phyloP scores from a whole-genome alignment of 2,797 vertebrate genomes.

The Lerista edwardsae region DNA sequence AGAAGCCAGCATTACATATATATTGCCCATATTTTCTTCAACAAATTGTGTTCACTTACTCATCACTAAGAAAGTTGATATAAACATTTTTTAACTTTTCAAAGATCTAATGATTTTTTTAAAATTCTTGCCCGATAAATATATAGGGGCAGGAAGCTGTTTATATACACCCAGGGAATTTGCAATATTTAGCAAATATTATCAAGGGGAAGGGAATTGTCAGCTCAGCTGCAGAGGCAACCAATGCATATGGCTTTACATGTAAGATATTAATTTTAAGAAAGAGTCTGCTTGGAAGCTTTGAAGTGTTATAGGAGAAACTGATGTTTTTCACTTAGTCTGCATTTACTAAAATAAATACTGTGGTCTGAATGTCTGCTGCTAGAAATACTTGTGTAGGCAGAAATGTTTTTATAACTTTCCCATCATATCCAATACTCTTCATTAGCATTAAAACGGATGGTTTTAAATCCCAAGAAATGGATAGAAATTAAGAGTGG shows the following conservation, averaged over 20 bases:
- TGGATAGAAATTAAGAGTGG: not conserved
- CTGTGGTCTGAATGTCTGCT: conserved; percentile 59
- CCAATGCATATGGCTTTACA: conserved; percentile 43
- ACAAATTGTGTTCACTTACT: not conserved
- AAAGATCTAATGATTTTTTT: not conserved
- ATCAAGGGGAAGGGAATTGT: conserved; percentile 36
- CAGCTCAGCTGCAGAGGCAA: conserved; percentile 30
- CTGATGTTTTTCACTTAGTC: conserved; percentile 54
- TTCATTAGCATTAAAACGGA: conserved; percentile 61
- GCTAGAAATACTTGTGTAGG: conserved; percentile 53
- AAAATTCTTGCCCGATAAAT: not conserved
- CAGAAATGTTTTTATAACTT: conserved; percentile 38
- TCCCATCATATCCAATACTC: conserved; percentile 51
- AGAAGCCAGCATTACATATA: not conserved
- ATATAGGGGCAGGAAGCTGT: not conserved
- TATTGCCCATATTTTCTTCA: not conserved
- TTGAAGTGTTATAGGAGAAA: conserved; percentile 64
- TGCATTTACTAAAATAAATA: conserved; percentile 71
- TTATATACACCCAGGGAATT: not conserved
- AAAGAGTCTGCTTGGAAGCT: conserved; percentile 42
- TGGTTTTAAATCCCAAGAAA: conserved; percentile 62
- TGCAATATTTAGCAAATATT: not conserved
- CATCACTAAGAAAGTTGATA: not conserved
- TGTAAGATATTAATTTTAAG: conserved; percentile 51
- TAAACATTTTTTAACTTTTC: not conserved